Percentiles rank a stretch among this genome's conserved stretches.
Evolutionary conservation across 1,140 invertebrate genomes (phyloP).

Genomic region (Eurytemora carolleeae): DNA sequence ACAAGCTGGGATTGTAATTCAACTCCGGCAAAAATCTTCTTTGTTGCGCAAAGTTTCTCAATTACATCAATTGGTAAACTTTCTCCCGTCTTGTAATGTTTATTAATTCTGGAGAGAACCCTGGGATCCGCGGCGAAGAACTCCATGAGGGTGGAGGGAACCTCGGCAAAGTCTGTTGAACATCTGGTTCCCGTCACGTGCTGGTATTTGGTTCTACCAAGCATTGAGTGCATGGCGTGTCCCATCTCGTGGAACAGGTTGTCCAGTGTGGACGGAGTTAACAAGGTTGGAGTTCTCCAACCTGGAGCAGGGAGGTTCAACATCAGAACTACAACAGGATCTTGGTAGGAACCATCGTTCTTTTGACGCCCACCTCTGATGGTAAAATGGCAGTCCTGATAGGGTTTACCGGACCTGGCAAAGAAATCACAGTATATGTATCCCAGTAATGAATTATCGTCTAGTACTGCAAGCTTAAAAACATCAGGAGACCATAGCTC

Average conservation of each 20-base stretch:
- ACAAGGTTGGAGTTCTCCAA: constrained; percentile 50
- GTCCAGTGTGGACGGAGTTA: constrained; percentile 65
- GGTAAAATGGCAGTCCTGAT: constrained; percentile 97
- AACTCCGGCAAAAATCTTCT: constrained; percentile 62
- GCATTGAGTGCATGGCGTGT: constrained; percentile 97
- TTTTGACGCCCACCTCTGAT: constrained; percentile 67
- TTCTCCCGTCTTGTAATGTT: constrained; percentile 72
- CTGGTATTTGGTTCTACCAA: constrained; percentile 49
- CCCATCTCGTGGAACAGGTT: constrained; percentile 99
- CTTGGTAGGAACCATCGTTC: constrained; percentile 62
- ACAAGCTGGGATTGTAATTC: constrained; percentile 70
- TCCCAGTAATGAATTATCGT: constrained; percentile 58
- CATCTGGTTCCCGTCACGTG: constrained; percentile 75
- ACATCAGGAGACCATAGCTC: constrained; percentile 63
- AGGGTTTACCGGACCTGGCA: constrained; percentile 62
- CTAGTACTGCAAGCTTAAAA: constrained; percentile 57
- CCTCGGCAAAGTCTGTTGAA: constrained; percentile 92
- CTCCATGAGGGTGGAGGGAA: constrained; percentile 95
- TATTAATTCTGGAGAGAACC: constrained; percentile 62
- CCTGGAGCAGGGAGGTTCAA: constrained; percentile 55
- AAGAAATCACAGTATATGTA: constrained; percentile 97
- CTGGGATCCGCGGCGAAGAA: constrained; percentile 79
- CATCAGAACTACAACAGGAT: constrained; percentile 83
- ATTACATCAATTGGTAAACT: constrained; percentile 54
- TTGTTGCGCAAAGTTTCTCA: constrained; percentile 53